Evolutionary conservation across 2,113 vertebrate genomes (phyloP).

Genomic region (Psilopogon haemacephalus): DNA sequence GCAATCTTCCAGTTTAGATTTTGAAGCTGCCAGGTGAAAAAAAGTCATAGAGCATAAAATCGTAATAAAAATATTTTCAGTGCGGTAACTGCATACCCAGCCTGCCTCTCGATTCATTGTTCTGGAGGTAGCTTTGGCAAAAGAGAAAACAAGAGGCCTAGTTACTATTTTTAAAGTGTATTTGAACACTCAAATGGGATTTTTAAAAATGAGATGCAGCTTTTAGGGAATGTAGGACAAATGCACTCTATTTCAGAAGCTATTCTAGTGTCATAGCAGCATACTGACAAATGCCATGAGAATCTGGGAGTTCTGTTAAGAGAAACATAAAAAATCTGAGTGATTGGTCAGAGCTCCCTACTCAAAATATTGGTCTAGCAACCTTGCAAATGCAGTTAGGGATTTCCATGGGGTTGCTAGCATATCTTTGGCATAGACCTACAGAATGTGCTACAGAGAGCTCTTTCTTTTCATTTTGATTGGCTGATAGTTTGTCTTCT

Average conservation of each 20-base stretch:
- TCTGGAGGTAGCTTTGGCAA: background rate
- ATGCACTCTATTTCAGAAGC: background rate
- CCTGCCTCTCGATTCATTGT: background rate
- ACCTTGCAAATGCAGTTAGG: background rate
- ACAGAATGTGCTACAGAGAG: background rate
- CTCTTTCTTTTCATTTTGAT: background rate
- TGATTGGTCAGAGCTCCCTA: background rate
- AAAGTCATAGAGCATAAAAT: background rate
- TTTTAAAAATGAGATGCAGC: background rate
- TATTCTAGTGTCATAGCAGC: rapidly evolving
- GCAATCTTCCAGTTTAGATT: background rate
- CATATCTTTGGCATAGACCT: background rate
- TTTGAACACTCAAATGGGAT: background rate
- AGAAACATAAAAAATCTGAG: background rate
- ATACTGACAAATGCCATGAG: background rate
- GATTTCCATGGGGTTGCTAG: background rate
- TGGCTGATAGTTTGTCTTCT: background rate
- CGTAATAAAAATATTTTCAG: background rate
- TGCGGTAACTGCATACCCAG: background rate
- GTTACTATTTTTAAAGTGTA: background rate
- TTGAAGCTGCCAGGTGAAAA: background rate
- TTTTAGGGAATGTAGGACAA: background rate
- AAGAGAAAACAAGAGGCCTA: background rate
- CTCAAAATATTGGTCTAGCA: background rate
- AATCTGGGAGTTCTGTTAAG: background rate